Base-by-base conservation (phyloP, 2,797 vertebrate genomes). In the Graptemys geographica region DNA sequence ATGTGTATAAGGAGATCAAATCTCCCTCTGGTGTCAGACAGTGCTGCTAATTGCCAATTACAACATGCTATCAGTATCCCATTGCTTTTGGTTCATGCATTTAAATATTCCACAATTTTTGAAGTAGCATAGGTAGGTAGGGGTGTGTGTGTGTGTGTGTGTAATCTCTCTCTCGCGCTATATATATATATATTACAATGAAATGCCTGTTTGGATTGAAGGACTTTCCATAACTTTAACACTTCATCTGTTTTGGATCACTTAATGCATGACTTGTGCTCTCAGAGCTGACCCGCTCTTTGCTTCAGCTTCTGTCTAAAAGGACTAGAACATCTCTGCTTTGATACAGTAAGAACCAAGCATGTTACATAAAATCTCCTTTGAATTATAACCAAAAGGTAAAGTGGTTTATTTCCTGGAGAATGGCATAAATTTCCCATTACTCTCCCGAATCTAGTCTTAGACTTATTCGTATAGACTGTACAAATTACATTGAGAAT, bases 231-330 rank as follows among this genome's bases (percentile, higher is more conserved):
- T 91, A 86, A 84, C 51, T 28, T 72, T 16, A 88, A 51, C 41
- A 92, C 49, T 91, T 87, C 9, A 91, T 91, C 56, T 69, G 86
- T 44, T 49, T 83, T 8, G 53, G 88, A 89, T 56, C 51, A 13
- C 51, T 88, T 84, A 84, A 56, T 90, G 76, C 86, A 55, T 79
- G 84, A 87, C 44, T 79, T 86, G 74, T 79, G 69, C 9, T 31
- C 72, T 96, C 95, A 96, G 96, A 97, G 93, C 91, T 95, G 93
- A 96, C 59, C 69, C 37, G 88, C 56, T 80, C 92, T 86, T 92
- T 92, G 90, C 84, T 94, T 78, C 52, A 47, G 37, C 90, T 88
- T 95, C 83, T 93, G 85, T 62, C 59, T 86, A 90, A 95, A 96
- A 87, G 85, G 51, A 65, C 79, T 81, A 59, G 84, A 96, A 96